phyloP scores from a whole-genome alignment of 2,888 invertebrate species.

The Drosophila stalkeri region DNA sequence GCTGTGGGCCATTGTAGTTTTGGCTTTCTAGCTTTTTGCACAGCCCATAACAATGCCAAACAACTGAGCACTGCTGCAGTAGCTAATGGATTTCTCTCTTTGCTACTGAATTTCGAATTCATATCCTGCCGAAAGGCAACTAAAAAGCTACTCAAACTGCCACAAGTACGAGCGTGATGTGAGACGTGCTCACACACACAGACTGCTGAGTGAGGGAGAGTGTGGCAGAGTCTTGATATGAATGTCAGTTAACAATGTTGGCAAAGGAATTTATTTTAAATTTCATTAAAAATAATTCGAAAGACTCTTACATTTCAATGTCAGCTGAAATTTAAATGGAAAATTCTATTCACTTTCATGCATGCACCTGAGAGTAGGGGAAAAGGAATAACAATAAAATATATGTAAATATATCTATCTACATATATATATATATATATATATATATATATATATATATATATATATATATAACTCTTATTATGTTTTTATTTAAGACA shows the following conservation, averaged over 20 bases:
- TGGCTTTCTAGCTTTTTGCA: slow-evolving; percentile 17
- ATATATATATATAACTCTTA: background rate
- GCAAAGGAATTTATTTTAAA: slow-evolving; percentile 14
- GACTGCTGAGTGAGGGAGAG: background rate
- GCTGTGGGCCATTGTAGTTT: slow-evolving; percentile 26
- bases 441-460: background rate
- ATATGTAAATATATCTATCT: background rate
- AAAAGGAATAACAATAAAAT: background rate
- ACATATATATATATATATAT: background rate
- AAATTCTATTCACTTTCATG: slow-evolving; percentile 2
- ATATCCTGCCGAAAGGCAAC: slow-evolving; percentile 1
- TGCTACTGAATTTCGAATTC: slow-evolving; percentile 1
- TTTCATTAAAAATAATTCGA: slow-evolving; percentile 17
- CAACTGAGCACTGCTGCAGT: slow-evolving; percentile 14
- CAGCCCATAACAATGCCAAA: slow-evolving; percentile 11
- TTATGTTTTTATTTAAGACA: background rate
- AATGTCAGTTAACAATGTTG: slow-evolving; percentile 10
- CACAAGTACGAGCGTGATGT: background rate
- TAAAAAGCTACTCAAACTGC: slow-evolving; percentile 3
- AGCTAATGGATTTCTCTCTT: slow-evolving; percentile 35
- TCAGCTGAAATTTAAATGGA: background rate
- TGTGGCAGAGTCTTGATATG: background rate
- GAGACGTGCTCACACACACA: slow-evolving; percentile 7
- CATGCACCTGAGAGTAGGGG: background rate
- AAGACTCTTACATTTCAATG: slow-evolving; percentile 14